phyloP scores from a whole-genome alignment of 2,888 invertebrate species.

The Lochmaea crataegi region DNA sequence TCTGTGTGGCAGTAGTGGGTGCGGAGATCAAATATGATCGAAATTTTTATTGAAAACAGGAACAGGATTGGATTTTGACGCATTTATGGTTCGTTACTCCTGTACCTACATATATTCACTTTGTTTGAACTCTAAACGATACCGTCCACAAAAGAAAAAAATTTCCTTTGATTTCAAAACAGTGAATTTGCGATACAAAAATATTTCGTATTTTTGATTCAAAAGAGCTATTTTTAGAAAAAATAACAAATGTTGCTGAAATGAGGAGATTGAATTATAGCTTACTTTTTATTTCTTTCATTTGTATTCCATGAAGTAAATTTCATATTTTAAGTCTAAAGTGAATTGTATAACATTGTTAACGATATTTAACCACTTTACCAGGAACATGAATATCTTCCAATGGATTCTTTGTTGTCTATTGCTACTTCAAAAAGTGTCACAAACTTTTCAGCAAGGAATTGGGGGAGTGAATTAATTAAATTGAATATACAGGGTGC shows the following conservation, averaged over 20 bases:
- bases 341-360: no score
- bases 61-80: slow-evolving; percentile 25
- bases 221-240: slow-evolving; percentile 13
- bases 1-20: slow-evolving; percentile 21
- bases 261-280: not conserved
- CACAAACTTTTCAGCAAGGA: no score
- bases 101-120: slow-evolving; percentile 18
- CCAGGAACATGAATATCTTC: no score
- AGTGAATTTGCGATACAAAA: not conserved
- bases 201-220: slow-evolving; percentile 14
- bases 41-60: slow-evolving; percentile 35
- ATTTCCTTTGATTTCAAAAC: slow-evolving; percentile 20
- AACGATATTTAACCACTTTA: no score
- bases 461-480: no score
- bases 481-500: no score
- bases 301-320: not conserved
- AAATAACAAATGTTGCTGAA: not conserved
- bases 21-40: slow-evolving; percentile 33
- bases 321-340: no score
- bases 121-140: slow-evolving; percentile 10
- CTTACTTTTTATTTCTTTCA: not conserved
- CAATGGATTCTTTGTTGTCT: no score
- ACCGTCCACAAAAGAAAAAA: not conserved
- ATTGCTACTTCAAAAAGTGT: no score
- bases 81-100: slow-evolving; percentile 18